phyloP scores from a whole-genome alignment of 2,888 invertebrate genomes.

The Petrophora chlorosata region DNA sequence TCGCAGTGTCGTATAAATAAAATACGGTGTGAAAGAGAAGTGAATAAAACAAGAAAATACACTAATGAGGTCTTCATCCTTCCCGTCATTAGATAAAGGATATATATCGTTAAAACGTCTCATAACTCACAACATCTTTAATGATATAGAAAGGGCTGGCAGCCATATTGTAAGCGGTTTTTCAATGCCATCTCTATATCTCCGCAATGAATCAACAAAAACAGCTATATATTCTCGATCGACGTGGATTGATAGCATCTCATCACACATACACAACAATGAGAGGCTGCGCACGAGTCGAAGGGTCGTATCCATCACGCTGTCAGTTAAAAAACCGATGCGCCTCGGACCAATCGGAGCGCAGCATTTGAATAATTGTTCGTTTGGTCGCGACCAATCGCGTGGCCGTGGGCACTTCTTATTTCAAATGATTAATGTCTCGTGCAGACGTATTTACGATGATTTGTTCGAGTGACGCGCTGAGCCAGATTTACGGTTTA shows the following conservation, averaged over 20 bases:
- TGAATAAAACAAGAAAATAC: neutral
- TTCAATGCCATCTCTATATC: conserved; percentile 40
- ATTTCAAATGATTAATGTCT: conserved; percentile 77
- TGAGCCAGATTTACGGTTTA: conserved; percentile 72
- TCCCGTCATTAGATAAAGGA: conserved; percentile 13
- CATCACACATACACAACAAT: conserved; percentile 60
- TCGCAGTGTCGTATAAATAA: conserved; percentile 10
- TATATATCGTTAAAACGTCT: conserved; percentile 12
- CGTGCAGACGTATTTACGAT: conserved; percentile 73
- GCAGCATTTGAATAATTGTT: conserved; percentile 81
- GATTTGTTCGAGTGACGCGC: conserved; percentile 72
- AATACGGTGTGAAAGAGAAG: neutral
- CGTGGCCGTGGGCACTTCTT: conserved; percentile 67
- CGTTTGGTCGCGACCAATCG: conserved; percentile 73
- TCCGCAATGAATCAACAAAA: conserved; percentile 41
- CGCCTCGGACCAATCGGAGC: conserved; percentile 64
- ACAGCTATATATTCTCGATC: conserved; percentile 50
- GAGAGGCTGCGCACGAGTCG: conserved; percentile 73
- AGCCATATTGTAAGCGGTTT: conserved; percentile 39
- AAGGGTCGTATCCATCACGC: conserved; percentile 80
- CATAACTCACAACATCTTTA: conserved; percentile 25
- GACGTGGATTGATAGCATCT: conserved; percentile 48
- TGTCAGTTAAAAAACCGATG: conserved; percentile 74
- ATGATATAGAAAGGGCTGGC: conserved; percentile 25
- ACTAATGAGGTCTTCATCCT: conserved; percentile 15